Percentiles rank a stretch among this genome's conserved stretches.
Conservation (phyloP, 2,113 vertebrate genomes). For the Hippocampus mohnikei region DNA sequence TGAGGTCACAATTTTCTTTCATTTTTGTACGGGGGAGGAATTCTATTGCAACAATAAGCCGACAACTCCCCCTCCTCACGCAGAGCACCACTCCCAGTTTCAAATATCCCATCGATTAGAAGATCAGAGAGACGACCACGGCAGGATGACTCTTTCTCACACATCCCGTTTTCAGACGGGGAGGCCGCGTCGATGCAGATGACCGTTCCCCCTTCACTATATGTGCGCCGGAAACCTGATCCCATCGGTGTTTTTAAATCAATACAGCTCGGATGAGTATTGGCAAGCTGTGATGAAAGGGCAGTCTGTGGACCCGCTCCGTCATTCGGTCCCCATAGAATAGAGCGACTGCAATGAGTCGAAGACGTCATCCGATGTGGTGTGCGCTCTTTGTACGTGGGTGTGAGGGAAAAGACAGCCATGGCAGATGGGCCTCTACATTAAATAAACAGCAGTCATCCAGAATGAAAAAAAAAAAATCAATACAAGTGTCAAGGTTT, state of each 20-base stretch:
- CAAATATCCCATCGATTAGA: conserved; percentile 61
- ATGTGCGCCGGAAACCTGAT: conserved; percentile 1
- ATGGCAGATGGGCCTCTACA: conserved; percentile 19
- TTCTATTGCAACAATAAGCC: conserved; percentile 22
- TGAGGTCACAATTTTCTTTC: conserved; percentile 40
- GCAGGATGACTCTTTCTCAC: conserved; percentile 54
- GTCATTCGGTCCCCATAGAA: conserved; percentile 27
- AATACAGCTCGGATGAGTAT: conserved; percentile 54
- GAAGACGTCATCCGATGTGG: conserved; percentile 10
- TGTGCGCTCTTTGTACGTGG: conserved; percentile 1
- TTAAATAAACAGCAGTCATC: conserved; percentile 22
- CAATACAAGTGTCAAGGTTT: conserved; percentile 39
- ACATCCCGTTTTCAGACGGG: conserved; percentile 19
- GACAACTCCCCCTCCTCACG: conserved; percentile 6
- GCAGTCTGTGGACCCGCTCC: conserved; percentile 43
- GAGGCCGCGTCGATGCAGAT: too few species aligned
- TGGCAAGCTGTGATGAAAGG: conserved; percentile 57
- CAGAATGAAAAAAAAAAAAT: conserved; percentile 29
- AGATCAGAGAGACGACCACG: conserved; percentile 39
- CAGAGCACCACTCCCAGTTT: conserved; percentile 13
- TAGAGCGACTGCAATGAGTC: conserved; percentile 9
- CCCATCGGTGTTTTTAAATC: conserved; percentile 47
- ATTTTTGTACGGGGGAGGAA: conserved; percentile 15
- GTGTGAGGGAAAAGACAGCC: conserved; percentile 7
- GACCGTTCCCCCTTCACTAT: too few species aligned